Conservation (phyloP, 2,888 invertebrate species). For the Eilema griseolum region DNA sequence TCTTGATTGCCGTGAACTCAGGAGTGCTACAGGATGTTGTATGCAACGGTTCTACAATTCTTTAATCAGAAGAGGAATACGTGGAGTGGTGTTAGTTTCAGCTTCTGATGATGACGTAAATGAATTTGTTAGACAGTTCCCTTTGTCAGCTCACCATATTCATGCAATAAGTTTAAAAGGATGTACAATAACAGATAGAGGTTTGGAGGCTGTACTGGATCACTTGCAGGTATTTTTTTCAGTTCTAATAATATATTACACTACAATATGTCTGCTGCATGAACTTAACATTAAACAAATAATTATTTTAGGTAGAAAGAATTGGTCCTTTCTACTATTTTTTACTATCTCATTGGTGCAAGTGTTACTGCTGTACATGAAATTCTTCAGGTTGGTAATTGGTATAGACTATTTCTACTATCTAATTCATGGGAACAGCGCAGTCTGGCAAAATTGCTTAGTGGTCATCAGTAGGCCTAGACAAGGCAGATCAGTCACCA, state of each 20-base stretch:
- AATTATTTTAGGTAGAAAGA: background rate
- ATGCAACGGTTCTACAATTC: constrained; percentile 91
- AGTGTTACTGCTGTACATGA: background rate
- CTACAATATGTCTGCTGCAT: background rate
- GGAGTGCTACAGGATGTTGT: constrained; percentile 86
- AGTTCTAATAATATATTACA: background rate
- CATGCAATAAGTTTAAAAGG: constrained; percentile 95
- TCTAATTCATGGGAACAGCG: background rate
- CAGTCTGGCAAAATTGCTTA: background rate
- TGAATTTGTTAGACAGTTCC: constrained; percentile 95
- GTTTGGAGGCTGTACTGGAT: constrained; percentile 95
- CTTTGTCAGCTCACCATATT: constrained; percentile 93
- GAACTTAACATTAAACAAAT: constrained; percentile 2
- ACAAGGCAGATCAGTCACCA: too few species aligned
- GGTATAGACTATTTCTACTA: background rate
- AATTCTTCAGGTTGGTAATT: background rate
- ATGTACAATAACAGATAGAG: constrained; percentile 96
- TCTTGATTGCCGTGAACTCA: constrained; percentile 94
- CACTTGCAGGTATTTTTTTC: constrained; percentile 91
- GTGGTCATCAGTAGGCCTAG: background rate
- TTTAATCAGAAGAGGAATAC: constrained; percentile 94
- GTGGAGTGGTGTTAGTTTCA: constrained; percentile 93
- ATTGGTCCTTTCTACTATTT: too few species aligned
- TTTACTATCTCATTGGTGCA: background rate
- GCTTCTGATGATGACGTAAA: constrained; percentile 96